These are phyloP conservation scores for Onychorhynchus coronatus DNA, from an alignment of 2,113 vertebrate species.

Conservation along the genomic window DNA sequence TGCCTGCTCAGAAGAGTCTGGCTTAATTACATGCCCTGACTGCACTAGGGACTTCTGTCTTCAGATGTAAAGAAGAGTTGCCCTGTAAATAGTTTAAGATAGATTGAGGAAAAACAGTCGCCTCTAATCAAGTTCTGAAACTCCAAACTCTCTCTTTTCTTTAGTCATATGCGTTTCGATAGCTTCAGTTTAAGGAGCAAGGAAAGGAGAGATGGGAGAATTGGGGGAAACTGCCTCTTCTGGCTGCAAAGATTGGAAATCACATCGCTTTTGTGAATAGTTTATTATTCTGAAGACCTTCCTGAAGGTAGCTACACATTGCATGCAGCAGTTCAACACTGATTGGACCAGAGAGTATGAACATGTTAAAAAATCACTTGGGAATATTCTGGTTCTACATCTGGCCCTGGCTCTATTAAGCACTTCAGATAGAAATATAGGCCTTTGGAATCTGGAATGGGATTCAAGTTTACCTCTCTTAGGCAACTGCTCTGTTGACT, in stretches of 20 bases:
- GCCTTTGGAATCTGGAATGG: not conserved
- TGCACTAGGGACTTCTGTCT: not conserved
- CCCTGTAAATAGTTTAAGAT: not conserved
- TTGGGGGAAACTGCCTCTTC: not conserved
- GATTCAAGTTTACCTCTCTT: not conserved
- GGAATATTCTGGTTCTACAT: not conserved
- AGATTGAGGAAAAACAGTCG: not conserved
- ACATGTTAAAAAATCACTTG: not conserved
- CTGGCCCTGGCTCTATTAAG: not conserved
- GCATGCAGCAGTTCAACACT: not conserved
- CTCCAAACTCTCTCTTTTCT: not conserved
- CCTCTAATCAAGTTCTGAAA: not conserved
- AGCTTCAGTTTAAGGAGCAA: not conserved
- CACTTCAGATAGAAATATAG: not conserved
- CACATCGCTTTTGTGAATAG: not conserved
- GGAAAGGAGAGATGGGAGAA: not conserved
- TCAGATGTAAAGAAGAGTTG: not conserved
- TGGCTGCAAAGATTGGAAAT: not conserved
- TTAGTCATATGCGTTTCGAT: not conserved
- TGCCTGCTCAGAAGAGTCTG: not conserved
- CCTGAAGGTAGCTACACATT: not conserved
- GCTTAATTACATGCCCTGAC: not conserved
- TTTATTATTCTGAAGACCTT: not conserved
- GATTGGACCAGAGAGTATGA: not conserved
- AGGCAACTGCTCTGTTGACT: not conserved